These are phyloP conservation scores for Mongoloraphidia duomilia DNA, from an alignment of 2,888 invertebrate genomes.

Conservation along the genomic window DNA sequence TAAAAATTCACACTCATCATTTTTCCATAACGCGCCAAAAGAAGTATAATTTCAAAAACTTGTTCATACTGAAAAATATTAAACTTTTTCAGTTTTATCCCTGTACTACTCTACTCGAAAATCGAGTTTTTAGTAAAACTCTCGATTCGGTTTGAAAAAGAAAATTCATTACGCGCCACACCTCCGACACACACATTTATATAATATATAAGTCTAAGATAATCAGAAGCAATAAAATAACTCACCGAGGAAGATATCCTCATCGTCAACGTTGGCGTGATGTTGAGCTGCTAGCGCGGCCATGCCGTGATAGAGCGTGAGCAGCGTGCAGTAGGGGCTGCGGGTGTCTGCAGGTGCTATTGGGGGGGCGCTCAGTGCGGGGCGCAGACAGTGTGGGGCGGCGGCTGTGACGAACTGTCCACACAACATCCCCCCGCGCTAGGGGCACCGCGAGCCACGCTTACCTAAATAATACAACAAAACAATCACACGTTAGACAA, in stretches of 20 bases:
- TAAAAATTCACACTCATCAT: no score
- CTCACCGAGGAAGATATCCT: conserved; percentile 52
- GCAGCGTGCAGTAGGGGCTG: conserved; percentile 42
- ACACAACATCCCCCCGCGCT: conserved; percentile 35
- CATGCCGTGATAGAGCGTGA: conserved; percentile 43
- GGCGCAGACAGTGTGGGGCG: conserved; percentile 36
- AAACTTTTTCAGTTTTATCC: no score
- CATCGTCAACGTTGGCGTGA: conserved; percentile 37
- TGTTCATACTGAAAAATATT: no score
- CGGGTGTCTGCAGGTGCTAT: conserved; percentile 27
- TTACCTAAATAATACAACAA: neutral
- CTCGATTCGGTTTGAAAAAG: no score
- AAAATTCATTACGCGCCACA: no score
- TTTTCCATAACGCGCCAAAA: no score
- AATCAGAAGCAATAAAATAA: conserved; percentile 7
- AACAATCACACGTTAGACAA: no score
- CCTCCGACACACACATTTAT: no score
- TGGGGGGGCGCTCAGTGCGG: conserved; percentile 35
- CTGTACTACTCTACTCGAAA: no score
- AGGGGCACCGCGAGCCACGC: conserved; percentile 2
- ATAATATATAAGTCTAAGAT: no score
- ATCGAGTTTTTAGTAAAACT: no score
- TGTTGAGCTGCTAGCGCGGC: conserved; percentile 38
- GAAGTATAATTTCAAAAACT: no score
- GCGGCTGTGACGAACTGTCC: conserved; percentile 32